These are phyloP conservation scores for Malaclemys terrapin DNA, from an alignment of 2,113 vertebrate species.

Conservation along the genomic window DNA sequence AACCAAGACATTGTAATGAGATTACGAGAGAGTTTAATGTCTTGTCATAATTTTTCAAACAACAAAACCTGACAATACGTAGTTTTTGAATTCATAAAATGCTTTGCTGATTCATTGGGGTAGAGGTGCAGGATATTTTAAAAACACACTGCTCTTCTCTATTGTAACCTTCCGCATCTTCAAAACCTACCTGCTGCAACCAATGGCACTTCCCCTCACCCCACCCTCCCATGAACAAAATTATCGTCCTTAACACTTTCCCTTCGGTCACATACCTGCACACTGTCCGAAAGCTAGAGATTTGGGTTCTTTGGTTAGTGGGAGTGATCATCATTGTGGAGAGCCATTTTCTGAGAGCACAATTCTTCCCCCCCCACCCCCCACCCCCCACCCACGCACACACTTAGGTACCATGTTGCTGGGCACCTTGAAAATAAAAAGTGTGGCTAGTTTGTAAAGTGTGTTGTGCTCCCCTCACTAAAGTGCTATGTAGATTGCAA, in stretches of 20 bases:
- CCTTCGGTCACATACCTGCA: neutral
- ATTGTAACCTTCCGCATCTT: neutral
- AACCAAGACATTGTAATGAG: neutral
- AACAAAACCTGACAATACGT: neutral
- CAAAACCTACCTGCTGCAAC: neutral
- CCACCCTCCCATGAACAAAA: fast-evolving
- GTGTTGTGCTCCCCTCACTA: neutral
- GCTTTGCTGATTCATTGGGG: neutral
- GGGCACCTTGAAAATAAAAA: neutral
- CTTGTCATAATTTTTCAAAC: neutral
- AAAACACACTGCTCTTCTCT: neutral
- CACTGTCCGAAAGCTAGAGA: fast-evolving
- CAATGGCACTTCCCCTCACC: neutral
- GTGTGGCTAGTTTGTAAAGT: neutral
- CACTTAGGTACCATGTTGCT: neutral
- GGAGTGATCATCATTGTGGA: fast-evolving
- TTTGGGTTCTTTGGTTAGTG: neutral
- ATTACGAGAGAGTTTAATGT: neutral
- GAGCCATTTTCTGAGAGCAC: too few relatives aligned
- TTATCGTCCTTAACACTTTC: neutral
- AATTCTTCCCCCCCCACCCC: fast-evolving
- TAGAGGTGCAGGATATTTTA: neutral
- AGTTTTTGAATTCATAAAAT: neutral
- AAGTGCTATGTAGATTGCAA: neutral
- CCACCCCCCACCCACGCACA: too few relatives aligned